phyloP scores from a whole-genome alignment of 2,113 vertebrate species.

The Argyrosomus japonicus region DNA sequence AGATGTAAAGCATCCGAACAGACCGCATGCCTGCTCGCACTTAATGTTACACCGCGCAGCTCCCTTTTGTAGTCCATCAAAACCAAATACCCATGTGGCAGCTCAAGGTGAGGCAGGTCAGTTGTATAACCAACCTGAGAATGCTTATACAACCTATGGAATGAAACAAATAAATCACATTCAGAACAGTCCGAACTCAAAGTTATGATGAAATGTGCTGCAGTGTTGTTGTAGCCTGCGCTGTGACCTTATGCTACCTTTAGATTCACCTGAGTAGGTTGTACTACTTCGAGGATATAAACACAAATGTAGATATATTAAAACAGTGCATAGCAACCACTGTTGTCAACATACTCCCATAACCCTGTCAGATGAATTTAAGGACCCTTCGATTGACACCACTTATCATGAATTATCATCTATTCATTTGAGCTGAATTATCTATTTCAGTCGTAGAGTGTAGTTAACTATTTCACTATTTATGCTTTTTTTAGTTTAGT shows the following conservation, averaged over 20 bases:
- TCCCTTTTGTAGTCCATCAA: constrained; percentile 21
- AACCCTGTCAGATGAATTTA: too few relatives aligned
- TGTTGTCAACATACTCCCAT: too few relatives aligned
- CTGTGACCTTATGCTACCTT: not conserved
- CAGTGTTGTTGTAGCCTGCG: not conserved
- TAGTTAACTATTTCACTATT: too few relatives aligned
- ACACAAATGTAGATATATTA: too few relatives aligned
- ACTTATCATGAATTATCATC: too few relatives aligned
- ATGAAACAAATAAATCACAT: not conserved
- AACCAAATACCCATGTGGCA: constrained; percentile 21
- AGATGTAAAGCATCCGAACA: not conserved
- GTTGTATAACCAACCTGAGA: constrained; percentile 27
- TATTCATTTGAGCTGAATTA: too few relatives aligned
- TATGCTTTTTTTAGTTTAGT: too few relatives aligned
- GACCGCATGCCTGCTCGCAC: not conserved
- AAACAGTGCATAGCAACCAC: too few relatives aligned
- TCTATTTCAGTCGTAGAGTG: too few relatives aligned
- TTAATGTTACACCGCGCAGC: not conserved
- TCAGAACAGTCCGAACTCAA: not conserved
- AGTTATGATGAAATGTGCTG: not conserved
- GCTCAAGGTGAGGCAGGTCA: not conserved
- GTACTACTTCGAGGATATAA: too few relatives aligned
- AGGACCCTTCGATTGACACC: too few relatives aligned
- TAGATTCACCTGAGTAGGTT: not conserved
- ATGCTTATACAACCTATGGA: constrained; percentile 11